Base-by-base conservation (phyloP, 2,113 vertebrate species). In the Isichthys henryi region DNA sequence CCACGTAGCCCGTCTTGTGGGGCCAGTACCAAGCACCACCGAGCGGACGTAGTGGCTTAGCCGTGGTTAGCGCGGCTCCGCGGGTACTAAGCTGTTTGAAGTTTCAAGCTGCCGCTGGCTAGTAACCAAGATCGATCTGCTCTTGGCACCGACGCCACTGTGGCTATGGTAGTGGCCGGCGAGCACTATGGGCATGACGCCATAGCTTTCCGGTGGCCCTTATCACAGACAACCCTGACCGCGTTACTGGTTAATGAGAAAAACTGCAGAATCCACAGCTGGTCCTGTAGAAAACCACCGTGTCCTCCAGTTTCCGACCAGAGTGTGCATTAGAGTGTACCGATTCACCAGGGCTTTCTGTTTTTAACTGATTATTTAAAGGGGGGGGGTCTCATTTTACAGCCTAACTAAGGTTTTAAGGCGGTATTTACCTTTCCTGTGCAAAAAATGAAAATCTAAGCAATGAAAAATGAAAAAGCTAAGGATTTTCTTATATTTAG, bases 21-120 rank as follows among this genome's bases (percentile, higher is more conserved):
- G 27, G 84, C 49, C 85, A 13, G 85, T 53, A 39, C 50, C 85
- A 35, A 53, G 85, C 27, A 53, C 49, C 85, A 56, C 85, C 31
- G 23, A 53, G 85, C 85, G 6, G 50, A 19, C n/a, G 49, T 21
- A 35, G 31, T n/a, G 27, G 50, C 50, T 87, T 87, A 87, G 50
- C 45, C 8, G 15, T 48, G 45, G 19, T 91, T 90, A 91, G 93
- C 27, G 13, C 1, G 85, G 94, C 93, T 92, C 85, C 90, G 82
- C 88, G 90, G 91, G 92, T 90, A 91, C 89, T 86, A 90, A 91
- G 92, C 48, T 48, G 90, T 4, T 6, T 23, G 43, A 84, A 45
- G 39, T 48, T 9, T 7, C 21, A 84, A 19, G 23, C 82, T 39
- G 74, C 15, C 74, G 35, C 46, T 85, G 23, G 43, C 45, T 45